Percentiles rank a stretch among this genome's conserved stretches.
Conservation (phyloP, 2,888 invertebrate species). For the Odontocolon sp. region DNA sequence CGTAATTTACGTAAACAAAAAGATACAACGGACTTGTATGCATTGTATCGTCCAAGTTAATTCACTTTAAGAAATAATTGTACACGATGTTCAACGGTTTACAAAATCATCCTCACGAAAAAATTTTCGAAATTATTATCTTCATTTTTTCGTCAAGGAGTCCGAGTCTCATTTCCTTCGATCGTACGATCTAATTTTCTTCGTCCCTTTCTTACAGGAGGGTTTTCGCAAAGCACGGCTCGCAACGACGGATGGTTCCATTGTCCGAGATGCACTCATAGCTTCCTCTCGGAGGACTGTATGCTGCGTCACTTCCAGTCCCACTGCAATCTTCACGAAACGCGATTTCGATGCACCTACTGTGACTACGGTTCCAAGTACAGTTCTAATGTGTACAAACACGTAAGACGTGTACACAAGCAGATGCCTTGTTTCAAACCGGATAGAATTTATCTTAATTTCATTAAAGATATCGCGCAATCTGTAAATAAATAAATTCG, state of each 20-base stretch:
- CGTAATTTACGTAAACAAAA: too few species aligned
- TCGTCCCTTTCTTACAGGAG: constrained; percentile 69
- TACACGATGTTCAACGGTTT: too few species aligned
- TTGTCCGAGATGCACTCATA: constrained; percentile 67
- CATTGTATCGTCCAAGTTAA: background rate
- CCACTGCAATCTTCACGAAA: constrained; percentile 73
- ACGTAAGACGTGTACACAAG: constrained; percentile 70
- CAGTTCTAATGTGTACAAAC: constrained; percentile 70
- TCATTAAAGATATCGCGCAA: too few species aligned
- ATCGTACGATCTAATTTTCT: constrained; percentile 47
- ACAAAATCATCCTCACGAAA: too few species aligned
- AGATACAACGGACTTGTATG: too few species aligned
- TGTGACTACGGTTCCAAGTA: constrained; percentile 73
- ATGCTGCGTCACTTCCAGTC: constrained; percentile 74
- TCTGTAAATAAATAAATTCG: background rate
- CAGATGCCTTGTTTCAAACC: constrained; percentile 70
- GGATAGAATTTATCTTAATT: constrained; percentile 61
- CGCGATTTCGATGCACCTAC: constrained; percentile 69
- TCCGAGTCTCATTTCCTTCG: background rate
- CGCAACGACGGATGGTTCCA: constrained; percentile 67
- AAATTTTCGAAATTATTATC: too few species aligned
- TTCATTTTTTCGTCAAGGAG: background rate
- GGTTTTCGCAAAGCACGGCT: constrained; percentile 49
- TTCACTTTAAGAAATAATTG: background rate
- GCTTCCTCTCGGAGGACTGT: constrained; percentile 68